A percentile compares a stretch with the other conserved stretches of the same genome.
Conservation (phyloP, 2,113 vertebrate genomes). For the Microcebus lehilahytsara region DNA sequence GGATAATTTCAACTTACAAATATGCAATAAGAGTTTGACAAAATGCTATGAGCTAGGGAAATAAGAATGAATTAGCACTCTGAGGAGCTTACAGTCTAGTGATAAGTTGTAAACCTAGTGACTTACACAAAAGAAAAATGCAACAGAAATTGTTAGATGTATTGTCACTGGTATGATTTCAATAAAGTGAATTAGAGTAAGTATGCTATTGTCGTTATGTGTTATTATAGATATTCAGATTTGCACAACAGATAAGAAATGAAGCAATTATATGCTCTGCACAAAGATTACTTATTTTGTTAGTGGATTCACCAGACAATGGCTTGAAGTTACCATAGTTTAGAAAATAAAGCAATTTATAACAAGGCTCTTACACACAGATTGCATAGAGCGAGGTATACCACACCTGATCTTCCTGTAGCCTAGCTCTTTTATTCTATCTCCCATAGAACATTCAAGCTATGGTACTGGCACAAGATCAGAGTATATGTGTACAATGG, state of each 20-base stretch:
- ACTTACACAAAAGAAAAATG: not conserved
- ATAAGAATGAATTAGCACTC: not conserved
- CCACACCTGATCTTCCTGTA: not conserved
- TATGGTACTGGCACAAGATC: too few species aligned
- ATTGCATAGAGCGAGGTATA: not conserved
- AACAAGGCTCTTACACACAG: not conserved
- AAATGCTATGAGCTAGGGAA: not conserved
- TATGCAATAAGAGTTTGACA: not conserved
- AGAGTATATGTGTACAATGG: too few species aligned
- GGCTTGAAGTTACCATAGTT: not conserved
- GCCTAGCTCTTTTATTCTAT: not conserved
- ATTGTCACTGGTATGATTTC: not conserved
- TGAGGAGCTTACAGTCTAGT: not conserved
- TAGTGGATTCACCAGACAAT: not conserved
- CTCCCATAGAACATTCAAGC: not conserved
- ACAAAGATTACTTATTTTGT: not conserved
- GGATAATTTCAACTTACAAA: not conserved
- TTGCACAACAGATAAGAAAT: not conserved
- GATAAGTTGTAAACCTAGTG: not conserved
- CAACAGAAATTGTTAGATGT: not conserved
- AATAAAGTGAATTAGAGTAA: not conserved
- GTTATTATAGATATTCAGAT: not conserved
- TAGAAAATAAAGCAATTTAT: not conserved
- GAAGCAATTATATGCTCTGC: not conserved
- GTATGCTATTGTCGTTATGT: not conserved